Percentiles rank a stretch among this genome's conserved stretches.
Evolutionary conservation across 2,888 invertebrate species (phyloP).

Genomic region (Drosophila mimetica): DNA sequence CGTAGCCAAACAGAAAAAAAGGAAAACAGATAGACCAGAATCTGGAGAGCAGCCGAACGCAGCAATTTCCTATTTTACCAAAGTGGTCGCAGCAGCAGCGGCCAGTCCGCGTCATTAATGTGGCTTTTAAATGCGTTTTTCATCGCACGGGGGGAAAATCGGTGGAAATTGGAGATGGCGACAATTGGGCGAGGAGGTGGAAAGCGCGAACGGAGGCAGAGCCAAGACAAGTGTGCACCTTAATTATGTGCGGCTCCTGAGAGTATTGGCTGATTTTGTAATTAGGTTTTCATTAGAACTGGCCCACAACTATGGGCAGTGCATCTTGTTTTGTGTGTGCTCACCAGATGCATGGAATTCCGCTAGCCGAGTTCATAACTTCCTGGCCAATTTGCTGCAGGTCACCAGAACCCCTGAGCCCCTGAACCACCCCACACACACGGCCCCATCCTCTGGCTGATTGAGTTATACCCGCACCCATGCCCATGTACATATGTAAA

Average conservation of each 20-base stretch:
- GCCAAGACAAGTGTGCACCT: constrained; percentile 76
- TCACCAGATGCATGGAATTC: constrained; percentile 35
- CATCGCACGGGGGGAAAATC: constrained; percentile 41
- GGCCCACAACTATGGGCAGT: constrained; percentile 72
- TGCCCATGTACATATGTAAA: constrained; percentile 67
- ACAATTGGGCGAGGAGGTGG: constrained; percentile 1
- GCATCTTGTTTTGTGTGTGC: constrained; percentile 9
- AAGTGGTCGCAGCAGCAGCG: constrained; percentile 68
- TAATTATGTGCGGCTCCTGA: constrained; percentile 82
- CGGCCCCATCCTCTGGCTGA: constrained; percentile 51
- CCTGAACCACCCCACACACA: constrained; percentile 35
- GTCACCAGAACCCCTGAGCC: too few species aligned
- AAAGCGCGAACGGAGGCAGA: neutral
- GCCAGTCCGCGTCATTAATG: constrained; percentile 76
- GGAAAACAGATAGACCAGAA: constrained; percentile 49
- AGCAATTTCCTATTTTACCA: constrained; percentile 83
- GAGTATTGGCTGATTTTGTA: constrained; percentile 81
- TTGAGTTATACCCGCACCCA: constrained; percentile 70
- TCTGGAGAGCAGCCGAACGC: constrained; percentile 68
- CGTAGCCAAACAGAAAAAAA: constrained; percentile 43
- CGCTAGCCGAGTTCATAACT: constrained; percentile 31
- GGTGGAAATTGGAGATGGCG: constrained; percentile 23
- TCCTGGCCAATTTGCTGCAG: constrained; percentile 56
- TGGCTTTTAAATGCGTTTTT: constrained; percentile 83
- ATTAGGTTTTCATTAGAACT: constrained; percentile 81